A percentile compares a stretch with the other conserved stretches of the same genome.
These are phyloP conservation scores for Anadara kagoshimensis DNA, from an alignment of 1,140 invertebrate species.

Conservation along the genomic window DNA sequence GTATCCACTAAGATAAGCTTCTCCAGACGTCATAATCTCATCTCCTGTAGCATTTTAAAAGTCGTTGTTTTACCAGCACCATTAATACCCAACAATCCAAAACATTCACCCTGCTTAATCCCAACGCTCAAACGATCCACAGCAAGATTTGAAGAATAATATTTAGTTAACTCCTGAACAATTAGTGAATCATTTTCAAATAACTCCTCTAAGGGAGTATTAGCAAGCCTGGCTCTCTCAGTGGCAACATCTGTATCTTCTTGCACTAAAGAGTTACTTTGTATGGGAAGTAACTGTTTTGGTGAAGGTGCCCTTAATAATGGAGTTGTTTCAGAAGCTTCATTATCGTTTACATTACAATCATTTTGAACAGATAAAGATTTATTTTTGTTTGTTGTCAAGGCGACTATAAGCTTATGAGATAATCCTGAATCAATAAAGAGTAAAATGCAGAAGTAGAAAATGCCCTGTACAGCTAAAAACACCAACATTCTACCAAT, in stretches of 20 bases:
- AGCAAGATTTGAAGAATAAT: slow-evolving; percentile 75
- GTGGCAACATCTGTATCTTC: slow-evolving; percentile 61
- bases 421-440: slow-evolving; percentile 73
- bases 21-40: slow-evolving; percentile 63
- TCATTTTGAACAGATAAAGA: not conserved
- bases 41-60: slow-evolving; percentile 87
- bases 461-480: slow-evolving; percentile 75
- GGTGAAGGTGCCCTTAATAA: slow-evolving; percentile 1
- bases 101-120: slow-evolving; percentile 82
- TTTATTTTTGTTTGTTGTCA: slow-evolving; percentile 10
- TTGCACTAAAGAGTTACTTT: slow-evolving; percentile 32
- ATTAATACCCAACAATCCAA: slow-evolving; percentile 89
- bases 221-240: slow-evolving; percentile 47
- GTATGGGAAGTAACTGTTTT: not conserved
- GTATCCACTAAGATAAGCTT: slow-evolving; percentile 59
- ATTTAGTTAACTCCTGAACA: slow-evolving; percentile 77
- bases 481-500: slow-evolving; percentile 77
- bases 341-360: not conserved
- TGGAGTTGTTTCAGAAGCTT: slow-evolving; percentile 10
- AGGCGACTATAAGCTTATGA: slow-evolving; percentile 33
- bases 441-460: slow-evolving; percentile 76
- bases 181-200: slow-evolving; percentile 41
- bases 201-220: slow-evolving; percentile 12
- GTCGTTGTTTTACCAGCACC: slow-evolving; percentile 94
- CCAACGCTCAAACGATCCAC: slow-evolving; percentile 76